A percentile compares a stretch with the other conserved stretches of the same genome.
Evolutionary conservation across 2,113 vertebrate genomes (phyloP).

Genomic region (Excalfactoria chinensis): DNA sequence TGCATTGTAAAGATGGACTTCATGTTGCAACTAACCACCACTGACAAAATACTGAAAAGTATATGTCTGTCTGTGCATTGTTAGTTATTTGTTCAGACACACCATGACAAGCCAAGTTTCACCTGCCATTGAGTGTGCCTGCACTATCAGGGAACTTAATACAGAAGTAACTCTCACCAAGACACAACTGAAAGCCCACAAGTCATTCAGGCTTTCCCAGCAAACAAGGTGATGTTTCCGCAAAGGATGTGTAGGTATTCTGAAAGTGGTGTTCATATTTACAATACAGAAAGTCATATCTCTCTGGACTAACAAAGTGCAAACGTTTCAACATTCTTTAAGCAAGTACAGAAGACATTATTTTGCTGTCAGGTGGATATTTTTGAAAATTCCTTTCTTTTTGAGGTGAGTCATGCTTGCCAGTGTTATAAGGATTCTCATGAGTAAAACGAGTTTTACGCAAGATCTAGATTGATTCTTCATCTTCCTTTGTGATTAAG

Average conservation of each 20-base stretch:
- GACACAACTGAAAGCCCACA: background rate
- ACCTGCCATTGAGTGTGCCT: background rate
- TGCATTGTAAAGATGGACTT: background rate
- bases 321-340: background rate
- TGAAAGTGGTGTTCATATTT: background rate
- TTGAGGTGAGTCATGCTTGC: background rate
- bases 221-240: background rate
- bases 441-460: background rate
- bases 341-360: background rate
- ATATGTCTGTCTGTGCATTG: background rate
- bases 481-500: background rate
- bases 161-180: background rate
- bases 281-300: rapidly evolving
- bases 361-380: background rate
- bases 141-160: rapidly evolving
- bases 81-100: background rate
- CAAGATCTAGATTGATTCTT: background rate
- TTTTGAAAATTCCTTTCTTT: background rate
- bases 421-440: background rate
- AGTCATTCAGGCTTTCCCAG: background rate
- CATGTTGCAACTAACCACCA: background rate
- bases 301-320: background rate
- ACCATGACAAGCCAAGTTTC: background rate
- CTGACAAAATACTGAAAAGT: background rate
- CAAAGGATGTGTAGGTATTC: rapidly evolving